These are phyloP conservation scores for Sesamia inferens DNA, from an alignment of 2,888 invertebrate species.

Conservation along the genomic window DNA sequence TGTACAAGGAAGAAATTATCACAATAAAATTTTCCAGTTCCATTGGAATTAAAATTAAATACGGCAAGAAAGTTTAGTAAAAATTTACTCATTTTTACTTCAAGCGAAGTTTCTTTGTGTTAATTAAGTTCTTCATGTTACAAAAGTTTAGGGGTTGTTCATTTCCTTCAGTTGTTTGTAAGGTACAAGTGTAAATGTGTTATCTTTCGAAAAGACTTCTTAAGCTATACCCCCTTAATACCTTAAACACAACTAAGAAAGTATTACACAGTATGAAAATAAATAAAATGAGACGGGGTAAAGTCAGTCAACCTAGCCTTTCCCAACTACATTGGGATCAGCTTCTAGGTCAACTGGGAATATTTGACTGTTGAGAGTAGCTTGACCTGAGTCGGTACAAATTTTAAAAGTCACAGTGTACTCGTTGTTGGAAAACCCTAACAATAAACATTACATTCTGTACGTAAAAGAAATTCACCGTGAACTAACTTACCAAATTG, in stretches of 20 bases:
- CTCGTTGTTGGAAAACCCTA: no score
- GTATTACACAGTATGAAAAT: no score
- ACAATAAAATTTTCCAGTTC: slow-evolving; percentile 44
- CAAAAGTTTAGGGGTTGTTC: slow-evolving; percentile 55
- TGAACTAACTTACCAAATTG: slow-evolving; percentile 49
- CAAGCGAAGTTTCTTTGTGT: slow-evolving; percentile 55
- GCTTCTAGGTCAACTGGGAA: no score
- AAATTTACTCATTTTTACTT: slow-evolving; percentile 59
- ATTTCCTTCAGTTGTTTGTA: slow-evolving; percentile 50
- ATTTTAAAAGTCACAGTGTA: no score
- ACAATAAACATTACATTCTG: slow-evolving; percentile 6
- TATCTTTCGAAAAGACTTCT: slow-evolving; percentile 13
- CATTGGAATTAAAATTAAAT: slow-evolving; percentile 53
- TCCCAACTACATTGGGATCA: no score
- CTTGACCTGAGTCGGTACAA: no score
- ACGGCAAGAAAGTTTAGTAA: slow-evolving; percentile 43
- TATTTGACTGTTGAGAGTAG: no score
- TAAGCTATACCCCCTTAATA: no score
- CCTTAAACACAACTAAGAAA: no score
- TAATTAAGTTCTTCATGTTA: slow-evolving; percentile 62
- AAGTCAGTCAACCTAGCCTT: no score
- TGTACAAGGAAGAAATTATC: slow-evolving; percentile 46
- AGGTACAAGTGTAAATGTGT: slow-evolving; percentile 24
- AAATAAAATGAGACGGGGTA: no score
- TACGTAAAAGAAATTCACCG: slow-evolving; percentile 11